A percentile compares a stretch with the other conserved stretches of the same genome.
These are phyloP conservation scores for Eulemur mongoz DNA, from an alignment of 2,797 vertebrate genomes.

Conservation along the genomic window DNA sequence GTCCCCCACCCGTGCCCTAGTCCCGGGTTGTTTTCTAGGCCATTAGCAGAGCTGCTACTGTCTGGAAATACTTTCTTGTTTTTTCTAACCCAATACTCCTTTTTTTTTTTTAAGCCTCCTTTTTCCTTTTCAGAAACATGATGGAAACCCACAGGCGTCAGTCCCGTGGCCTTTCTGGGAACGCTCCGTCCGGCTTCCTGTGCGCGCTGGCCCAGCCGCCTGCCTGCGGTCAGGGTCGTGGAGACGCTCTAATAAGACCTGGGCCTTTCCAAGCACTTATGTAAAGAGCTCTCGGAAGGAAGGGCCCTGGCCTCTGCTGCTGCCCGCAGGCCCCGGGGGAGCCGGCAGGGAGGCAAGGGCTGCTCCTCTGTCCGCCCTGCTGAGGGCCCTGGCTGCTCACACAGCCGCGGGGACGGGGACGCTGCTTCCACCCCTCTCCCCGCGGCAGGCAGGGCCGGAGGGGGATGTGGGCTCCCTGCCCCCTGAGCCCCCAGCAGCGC, in stretches of 20 bases:
- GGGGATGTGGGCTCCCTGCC: not conserved
- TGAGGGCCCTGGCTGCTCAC: not conserved
- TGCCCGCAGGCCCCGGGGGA: not conserved
- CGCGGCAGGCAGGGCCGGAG: not conserved
- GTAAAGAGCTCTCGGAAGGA: conserved; percentile 44
- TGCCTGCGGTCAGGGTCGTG: conserved; percentile 54
- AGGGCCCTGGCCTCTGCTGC: not conserved
- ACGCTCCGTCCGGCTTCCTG: conserved; percentile 60
- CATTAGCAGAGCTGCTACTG: conserved; percentile 18
- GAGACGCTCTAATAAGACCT: conserved; percentile 32
- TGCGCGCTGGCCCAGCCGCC: conserved; percentile 47
- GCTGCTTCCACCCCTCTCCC: not conserved
- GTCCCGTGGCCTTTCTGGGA: conserved; percentile 70
- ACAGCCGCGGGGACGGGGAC: rapidly evolving
- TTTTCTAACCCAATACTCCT: conserved; percentile 39
- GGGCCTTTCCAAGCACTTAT: conserved; percentile 61
- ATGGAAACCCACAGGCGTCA: conserved; percentile 73
- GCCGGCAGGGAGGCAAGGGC: not conserved
- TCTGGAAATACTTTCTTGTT: conserved; percentile 58
- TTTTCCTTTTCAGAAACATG: conserved; percentile 65
- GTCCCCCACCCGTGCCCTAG: too few relatives aligned
- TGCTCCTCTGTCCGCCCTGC: not conserved
- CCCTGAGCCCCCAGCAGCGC: rapidly evolving
- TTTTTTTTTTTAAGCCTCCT: not conserved
- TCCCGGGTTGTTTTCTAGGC: not conserved